Evolutionary conservation across 64 coral and sea anemone genomes (phyloP), one percentile per base, ranked within the genome.

Genomic region (Catalaphyllia jardinei): DNA sequence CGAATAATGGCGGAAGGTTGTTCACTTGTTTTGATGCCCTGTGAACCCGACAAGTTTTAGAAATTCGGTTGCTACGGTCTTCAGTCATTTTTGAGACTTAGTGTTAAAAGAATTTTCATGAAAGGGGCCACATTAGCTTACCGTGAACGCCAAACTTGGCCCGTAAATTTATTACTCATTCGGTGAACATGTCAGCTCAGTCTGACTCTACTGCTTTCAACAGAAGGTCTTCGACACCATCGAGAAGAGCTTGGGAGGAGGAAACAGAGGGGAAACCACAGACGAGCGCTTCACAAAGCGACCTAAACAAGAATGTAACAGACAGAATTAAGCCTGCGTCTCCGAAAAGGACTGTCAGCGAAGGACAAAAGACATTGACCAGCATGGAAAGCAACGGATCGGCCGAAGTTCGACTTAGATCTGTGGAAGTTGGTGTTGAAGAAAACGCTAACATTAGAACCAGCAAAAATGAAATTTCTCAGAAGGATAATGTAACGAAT

Each of bases 341-440:
- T 74, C 82, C 82, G 27, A 80, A 33, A 19, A 93, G 92, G 76
- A 91, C 62, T 71, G 83, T 71, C 55, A 93, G 79, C 76, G 72
- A 89, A 71, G 71, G 92, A 64, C 78, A 82, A 51, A 93, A 93
- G 83, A 88, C 86, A 14, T 67, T 94, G 73, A 86, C 79, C 59
- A 97, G 92, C 57, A 81, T 81, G 76, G 91, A 87, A 29, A 88
- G 91, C 77, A 84, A 73, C 71, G 88, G 77, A 51, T 91, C 89
- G 52, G 29, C 86, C 31, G 97, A 99, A 93, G 86, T 99, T 82
- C 91, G 94, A 89, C 97, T 99, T 86, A 89, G 89, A 50, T 95
- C 93, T 76, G 97, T 99, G 27, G 97, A 99, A 83, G 88, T 99
- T 61, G 97, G 97, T 27, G 94, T 99, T 29, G 94, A 95, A 79